Conservation (phyloP, 2,797 vertebrate species). For the Triplophysa yarkandensis region DNA sequence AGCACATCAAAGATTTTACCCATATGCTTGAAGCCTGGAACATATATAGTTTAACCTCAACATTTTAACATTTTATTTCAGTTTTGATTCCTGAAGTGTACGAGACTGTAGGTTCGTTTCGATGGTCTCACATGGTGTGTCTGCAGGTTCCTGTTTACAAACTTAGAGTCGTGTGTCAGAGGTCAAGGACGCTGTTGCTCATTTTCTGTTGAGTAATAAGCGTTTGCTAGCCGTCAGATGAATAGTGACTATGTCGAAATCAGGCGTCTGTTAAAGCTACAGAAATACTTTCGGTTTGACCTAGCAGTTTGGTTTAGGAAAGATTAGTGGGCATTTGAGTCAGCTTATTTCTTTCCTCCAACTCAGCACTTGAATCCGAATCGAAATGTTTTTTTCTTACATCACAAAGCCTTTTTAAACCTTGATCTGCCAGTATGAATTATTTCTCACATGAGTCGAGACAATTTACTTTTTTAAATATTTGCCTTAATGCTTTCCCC, state of each 20-base stretch:
- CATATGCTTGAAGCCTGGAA: not conserved
- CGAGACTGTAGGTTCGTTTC: not conserved
- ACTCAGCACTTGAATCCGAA: slow-evolving; percentile 10
- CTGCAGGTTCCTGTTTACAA: slow-evolving; percentile 1
- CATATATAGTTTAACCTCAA: slow-evolving; percentile 14
- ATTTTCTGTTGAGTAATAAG: not conserved
- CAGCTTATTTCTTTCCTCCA: not conserved
- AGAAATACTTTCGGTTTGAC: not conserved
- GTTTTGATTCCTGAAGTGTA: not conserved
- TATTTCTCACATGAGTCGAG: not conserved
- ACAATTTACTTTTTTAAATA: not conserved
- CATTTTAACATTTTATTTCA: slow-evolving; percentile 5
- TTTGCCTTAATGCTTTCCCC: not conserved
- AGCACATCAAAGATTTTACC: not conserved
- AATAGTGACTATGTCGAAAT: not conserved
- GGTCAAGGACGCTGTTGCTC: slow-evolving; percentile 15
- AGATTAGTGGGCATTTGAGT: not conserved
- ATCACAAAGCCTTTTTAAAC: not conserved
- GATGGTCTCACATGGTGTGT: not conserved
- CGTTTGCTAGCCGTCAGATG: not conserved
- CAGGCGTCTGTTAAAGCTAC: slow-evolving; percentile 6
- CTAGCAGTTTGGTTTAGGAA: not conserved
- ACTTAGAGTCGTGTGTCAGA: not conserved
- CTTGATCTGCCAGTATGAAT: no score
- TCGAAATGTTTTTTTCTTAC: not conserved